These are phyloP conservation scores for Octodon degus DNA, from an alignment of 2,113 vertebrate species.

Conservation along the genomic window DNA sequence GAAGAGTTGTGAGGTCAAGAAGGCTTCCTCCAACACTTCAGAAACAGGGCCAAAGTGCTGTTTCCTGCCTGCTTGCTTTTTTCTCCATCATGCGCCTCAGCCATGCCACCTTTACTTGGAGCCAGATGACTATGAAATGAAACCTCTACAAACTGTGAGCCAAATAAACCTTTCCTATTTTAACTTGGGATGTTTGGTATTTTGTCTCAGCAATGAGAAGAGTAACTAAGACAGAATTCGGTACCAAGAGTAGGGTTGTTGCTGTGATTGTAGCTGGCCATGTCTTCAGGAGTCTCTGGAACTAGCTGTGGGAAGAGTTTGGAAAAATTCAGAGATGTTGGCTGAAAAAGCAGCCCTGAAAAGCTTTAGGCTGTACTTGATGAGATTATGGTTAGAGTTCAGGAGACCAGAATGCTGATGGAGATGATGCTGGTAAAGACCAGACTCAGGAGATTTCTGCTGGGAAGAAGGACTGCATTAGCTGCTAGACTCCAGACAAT, in stretches of 20 bases:
- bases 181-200: neutral
- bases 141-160: neutral
- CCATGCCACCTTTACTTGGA: neutral
- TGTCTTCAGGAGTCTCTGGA: neutral
- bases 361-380: neutral
- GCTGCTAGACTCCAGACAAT: neutral
- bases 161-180: neutral
- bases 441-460: neutral
- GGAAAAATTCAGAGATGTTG: neutral
- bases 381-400: neutral
- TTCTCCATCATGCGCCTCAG: neutral
- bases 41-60: neutral
- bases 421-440: neutral
- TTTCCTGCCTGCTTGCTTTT: neutral
- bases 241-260: neutral
- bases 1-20: neutral
- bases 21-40: neutral
- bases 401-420: neutral
- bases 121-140: neutral
- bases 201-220: neutral
- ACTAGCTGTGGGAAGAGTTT: neutral
- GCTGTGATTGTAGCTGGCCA: neutral
- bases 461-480: neutral
- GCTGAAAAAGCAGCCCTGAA: neutral
- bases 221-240: neutral